A percentile compares a stretch with the other conserved stretches of the same genome.
Evolutionary conservation across 2,797 vertebrate genomes (phyloP).

Genomic region (Menidia menidia): DNA sequence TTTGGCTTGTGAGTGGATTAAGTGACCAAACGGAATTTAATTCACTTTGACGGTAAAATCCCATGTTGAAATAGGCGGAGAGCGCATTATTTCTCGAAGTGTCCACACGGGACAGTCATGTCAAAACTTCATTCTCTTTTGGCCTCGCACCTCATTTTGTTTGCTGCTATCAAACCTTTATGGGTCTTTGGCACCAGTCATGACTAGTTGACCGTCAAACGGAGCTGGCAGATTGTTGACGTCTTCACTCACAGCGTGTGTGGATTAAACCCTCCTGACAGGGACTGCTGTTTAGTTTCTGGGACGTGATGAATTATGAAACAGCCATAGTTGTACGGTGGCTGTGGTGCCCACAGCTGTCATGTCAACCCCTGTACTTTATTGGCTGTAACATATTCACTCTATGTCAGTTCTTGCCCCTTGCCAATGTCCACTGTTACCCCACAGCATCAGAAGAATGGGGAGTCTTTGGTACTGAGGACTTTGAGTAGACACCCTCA

Average conservation of each 20-base stretch:
- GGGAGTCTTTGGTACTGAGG: slow-evolving; percentile 30
- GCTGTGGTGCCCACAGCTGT: slow-evolving; percentile 1
- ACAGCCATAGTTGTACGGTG: slow-evolving; percentile 25
- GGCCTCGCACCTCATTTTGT: slow-evolving; percentile 22
- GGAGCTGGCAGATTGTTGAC: slow-evolving; percentile 65
- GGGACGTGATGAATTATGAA: slow-evolving; percentile 67
- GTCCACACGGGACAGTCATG: slow-evolving; percentile 22
- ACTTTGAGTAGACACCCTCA: slow-evolving; percentile 44
- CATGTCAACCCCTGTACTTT: slow-evolving; percentile 35
- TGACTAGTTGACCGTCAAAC: slow-evolving; percentile 48
- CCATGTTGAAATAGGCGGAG: neutral
- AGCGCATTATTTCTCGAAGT: slow-evolving; percentile 2
- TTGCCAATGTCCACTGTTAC: slow-evolving; percentile 38
- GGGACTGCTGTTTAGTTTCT: slow-evolving; percentile 55
- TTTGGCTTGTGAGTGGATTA: slow-evolving; percentile 48
- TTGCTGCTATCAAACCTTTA: slow-evolving; percentile 39
- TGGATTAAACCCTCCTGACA: slow-evolving; percentile 58
- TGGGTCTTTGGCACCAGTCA: slow-evolving; percentile 53
- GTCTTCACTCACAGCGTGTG: slow-evolving; percentile 48
- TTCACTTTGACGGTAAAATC: slow-evolving; percentile 23
- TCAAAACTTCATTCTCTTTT: neutral
- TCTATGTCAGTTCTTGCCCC: slow-evolving; percentile 23
- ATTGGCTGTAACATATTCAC: slow-evolving; percentile 37
- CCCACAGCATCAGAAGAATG: slow-evolving; percentile 23
- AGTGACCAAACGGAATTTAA: slow-evolving; percentile 45